Base-by-base conservation (phyloP, 2,797 vertebrate genomes). In the Rhinichthys osculus region DNA sequence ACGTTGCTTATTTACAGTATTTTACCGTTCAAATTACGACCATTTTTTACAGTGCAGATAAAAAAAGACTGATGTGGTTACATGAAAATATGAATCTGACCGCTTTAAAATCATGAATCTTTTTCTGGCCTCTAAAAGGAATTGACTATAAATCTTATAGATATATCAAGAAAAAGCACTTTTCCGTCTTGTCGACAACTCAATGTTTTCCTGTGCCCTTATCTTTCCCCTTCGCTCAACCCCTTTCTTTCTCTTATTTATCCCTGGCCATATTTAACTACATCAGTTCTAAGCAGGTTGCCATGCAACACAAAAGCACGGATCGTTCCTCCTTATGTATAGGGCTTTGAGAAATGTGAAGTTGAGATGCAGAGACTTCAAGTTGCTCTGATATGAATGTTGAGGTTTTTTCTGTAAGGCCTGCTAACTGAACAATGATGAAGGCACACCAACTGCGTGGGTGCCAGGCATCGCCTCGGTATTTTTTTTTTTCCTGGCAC, bases 281-380 rank as follows among this genome's bases (percentile, higher is more conserved):
- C 80, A 88, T 84, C 70, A 70, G 40, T 79, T 87, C 83, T 11
- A 57, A 67, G 64, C 76, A 80, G 71, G 89, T 88, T 89, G 78
- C 81, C 82, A 89, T 86, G 88, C 83, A 84, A 84, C 83, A 78
- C 38, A 77, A 82, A 82, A 72, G 81, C 82, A 80, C 47, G 74
- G 42, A 84, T 82, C 66, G 23, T 77, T 57, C 42, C 80, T 67
- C 57, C 47, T 50, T 84, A 54, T 88, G 74, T 83, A 81, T 74
- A 70, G 13, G 19, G 80, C 78, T 82, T 66, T 79, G 30, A 81
- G 86, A 72, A 82, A 86, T 35, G 54, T 74, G 78, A 44, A 84
- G 81, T 35, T 38, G 11, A 44, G 76, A 85, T 85, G 80, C 72
- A 44, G 67, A 86, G 64, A 66, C 6, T 66, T 33, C 30, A 66